A percentile compares a stretch with the other conserved stretches of the same genome.
These are phyloP conservation scores for Conus betulinus DNA, from an alignment of 1,140 invertebrate species.

Conservation along the genomic window DNA sequence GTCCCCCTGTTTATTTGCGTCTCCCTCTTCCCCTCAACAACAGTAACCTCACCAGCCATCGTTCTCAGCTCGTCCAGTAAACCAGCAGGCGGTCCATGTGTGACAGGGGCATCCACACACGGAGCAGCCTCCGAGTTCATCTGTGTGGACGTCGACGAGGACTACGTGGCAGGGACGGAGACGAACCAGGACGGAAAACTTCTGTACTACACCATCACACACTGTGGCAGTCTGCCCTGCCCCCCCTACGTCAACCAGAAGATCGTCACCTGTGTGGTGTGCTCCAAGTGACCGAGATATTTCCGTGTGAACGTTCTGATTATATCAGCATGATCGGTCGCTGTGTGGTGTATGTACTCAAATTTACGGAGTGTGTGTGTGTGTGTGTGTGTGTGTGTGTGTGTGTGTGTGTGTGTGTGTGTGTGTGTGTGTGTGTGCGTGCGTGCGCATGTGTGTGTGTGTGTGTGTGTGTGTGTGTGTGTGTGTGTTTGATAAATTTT, in stretches of 20 bases:
- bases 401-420: slow-evolving; percentile 16
- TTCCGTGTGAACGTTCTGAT: too few species aligned
- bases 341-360: too few species aligned
- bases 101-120: slow-evolving; percentile 29
- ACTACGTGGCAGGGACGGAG: slow-evolving; percentile 35
- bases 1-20: background rate
- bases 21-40: background rate
- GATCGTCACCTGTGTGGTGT: slow-evolving; percentile 43
- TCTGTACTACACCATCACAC: slow-evolving; percentile 40
- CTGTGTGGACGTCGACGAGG: slow-evolving; percentile 53
- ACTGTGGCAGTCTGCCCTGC: slow-evolving; percentile 48
- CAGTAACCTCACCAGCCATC: too few species aligned
- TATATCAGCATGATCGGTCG: too few species aligned
- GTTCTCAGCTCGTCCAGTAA: too few species aligned
- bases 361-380: too few species aligned
- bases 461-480: background rate
- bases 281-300: background rate
- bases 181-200: slow-evolving; percentile 45
- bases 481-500: too few species aligned
- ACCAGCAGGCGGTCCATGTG: too few species aligned
- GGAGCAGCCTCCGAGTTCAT: slow-evolving; percentile 38
- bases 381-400: slow-evolving; percentile 15
- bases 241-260: slow-evolving; percentile 40
- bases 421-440: slow-evolving; percentile 13
- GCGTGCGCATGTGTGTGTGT: background rate